phyloP scores from a whole-genome alignment of 2,113 vertebrate genomes.

The Baryphthengus martii region DNA sequence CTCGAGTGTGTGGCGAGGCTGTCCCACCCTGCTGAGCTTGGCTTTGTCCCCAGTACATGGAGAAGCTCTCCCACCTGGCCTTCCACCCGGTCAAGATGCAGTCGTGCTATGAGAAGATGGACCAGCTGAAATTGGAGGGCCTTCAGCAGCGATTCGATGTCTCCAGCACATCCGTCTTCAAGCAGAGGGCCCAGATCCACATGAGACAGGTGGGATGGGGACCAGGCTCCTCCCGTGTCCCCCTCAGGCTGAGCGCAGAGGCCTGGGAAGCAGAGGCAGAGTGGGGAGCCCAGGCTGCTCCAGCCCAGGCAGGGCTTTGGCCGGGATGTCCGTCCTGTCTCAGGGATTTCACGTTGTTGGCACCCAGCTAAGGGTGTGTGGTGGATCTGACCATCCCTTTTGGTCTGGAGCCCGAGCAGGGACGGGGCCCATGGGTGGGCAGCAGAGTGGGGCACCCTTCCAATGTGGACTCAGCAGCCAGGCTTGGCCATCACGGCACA shows the following conservation, averaged over 20 bases:
- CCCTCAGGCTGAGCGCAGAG: not conserved
- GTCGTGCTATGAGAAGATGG: conserved; percentile 91
- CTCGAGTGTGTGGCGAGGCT: rapidly evolving
- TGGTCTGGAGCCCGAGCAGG: not conserved
- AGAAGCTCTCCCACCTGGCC: conserved; percentile 91
- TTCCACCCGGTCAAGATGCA: conserved; percentile 98
- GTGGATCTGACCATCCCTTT: not conserved
- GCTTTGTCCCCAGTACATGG: conserved; percentile 84
- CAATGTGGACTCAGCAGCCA: not conserved
- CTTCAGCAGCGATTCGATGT: conserved; percentile 94
- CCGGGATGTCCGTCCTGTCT: not conserved
- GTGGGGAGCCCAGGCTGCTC: not conserved
- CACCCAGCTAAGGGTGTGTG: not conserved
- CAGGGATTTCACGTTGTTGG: not conserved
- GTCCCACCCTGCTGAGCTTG: not conserved
- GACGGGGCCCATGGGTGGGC: not conserved
- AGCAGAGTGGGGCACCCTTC: not conserved
- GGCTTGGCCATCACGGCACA: not conserved
- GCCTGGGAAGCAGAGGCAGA: not conserved
- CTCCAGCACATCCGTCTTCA: conserved; percentile 87
- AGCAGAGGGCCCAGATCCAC: conserved; percentile 93
- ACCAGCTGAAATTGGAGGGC: conserved; percentile 89
- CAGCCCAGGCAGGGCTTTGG: not conserved
- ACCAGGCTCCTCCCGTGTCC: rapidly evolving
- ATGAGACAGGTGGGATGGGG: conserved; percentile 86